A percentile compares a stretch with the other conserved stretches of the same genome.
Conservation (phyloP, 2,113 vertebrate species). For the Chloroceryle aenea region DNA sequence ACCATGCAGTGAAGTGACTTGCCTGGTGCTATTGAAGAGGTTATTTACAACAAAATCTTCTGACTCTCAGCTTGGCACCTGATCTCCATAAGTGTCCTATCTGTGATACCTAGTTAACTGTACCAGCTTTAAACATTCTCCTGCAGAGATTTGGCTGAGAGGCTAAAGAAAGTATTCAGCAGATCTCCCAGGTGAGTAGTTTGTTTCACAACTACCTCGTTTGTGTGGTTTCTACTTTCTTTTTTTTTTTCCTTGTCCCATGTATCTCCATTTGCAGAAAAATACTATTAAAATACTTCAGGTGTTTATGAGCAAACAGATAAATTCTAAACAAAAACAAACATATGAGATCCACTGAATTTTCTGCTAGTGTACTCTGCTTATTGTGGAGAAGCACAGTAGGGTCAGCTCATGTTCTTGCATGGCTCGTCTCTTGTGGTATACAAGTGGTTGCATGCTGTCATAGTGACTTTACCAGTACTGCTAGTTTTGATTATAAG, state of each 20-base stretch:
- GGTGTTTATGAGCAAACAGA: neutral
- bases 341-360: neutral
- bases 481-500: neutral
- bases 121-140: neutral
- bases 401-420: neutral
- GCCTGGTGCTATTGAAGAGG: neutral
- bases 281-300: neutral
- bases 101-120: neutral
- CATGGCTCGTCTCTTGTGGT: neutral
- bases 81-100: neutral
- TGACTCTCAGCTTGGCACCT: neutral
- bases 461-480: neutral
- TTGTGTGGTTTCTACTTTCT: neutral
- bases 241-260: neutral
- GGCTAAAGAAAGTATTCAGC: neutral
- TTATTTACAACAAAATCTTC: constrained; percentile 9
- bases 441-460: neutral
- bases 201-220: neutral
- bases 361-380: neutral
- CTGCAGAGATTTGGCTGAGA: neutral
- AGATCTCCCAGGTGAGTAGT: neutral
- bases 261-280: neutral
- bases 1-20: neutral
- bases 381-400: constrained; percentile 4
- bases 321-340: neutral